Evolutionary conservation across 2,888 invertebrate genomes (phyloP).

Genomic region (Pammene aurita): DNA sequence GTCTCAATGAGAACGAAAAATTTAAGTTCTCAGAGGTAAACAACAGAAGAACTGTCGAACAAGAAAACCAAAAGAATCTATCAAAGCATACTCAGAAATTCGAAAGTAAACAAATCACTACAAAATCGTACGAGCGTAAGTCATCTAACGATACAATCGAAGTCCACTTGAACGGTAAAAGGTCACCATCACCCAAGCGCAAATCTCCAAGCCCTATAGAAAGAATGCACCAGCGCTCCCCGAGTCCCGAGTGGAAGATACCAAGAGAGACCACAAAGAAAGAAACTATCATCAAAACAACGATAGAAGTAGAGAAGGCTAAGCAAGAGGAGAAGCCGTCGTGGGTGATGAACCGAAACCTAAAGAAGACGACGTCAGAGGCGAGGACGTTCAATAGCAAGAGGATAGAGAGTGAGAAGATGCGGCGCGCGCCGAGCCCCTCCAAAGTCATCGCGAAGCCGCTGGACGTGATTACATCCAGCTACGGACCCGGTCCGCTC

Average conservation of each 20-base stretch:
- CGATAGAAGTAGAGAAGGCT: constrained; percentile 65
- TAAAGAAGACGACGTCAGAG: constrained; percentile 81
- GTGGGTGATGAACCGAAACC: constrained; percentile 84
- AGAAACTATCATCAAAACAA: constrained; percentile 66
- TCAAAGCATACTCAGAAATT: constrained; percentile 37
- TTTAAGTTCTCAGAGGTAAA: constrained; percentile 58
- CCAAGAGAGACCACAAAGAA: constrained; percentile 61
- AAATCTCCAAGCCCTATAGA: constrained; percentile 51
- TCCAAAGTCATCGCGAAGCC: constrained; percentile 73
- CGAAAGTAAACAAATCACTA: constrained; percentile 57
- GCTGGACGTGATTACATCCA: constrained; percentile 88
- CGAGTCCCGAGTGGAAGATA: constrained; percentile 61
- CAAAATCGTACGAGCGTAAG: constrained; percentile 59
- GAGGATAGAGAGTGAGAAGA: constrained; percentile 70
- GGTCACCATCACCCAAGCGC: constrained; percentile 66
- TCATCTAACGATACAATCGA: constrained; percentile 68
- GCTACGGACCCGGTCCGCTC: constrained; percentile 92
- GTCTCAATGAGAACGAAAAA: constrained; percentile 68
- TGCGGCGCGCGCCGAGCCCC: constrained; percentile 69
- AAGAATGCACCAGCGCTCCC: constrained; percentile 58
- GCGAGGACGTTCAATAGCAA: constrained; percentile 67
- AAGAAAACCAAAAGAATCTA: constrained; percentile 52
- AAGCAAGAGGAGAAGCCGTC: constrained; percentile 83
- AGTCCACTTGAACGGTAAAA: constrained; percentile 62
- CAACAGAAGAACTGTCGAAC: constrained; percentile 54